Base-by-base conservation (phyloP, 2,113 vertebrate genomes). In the Tachuris rubrigastra region DNA sequence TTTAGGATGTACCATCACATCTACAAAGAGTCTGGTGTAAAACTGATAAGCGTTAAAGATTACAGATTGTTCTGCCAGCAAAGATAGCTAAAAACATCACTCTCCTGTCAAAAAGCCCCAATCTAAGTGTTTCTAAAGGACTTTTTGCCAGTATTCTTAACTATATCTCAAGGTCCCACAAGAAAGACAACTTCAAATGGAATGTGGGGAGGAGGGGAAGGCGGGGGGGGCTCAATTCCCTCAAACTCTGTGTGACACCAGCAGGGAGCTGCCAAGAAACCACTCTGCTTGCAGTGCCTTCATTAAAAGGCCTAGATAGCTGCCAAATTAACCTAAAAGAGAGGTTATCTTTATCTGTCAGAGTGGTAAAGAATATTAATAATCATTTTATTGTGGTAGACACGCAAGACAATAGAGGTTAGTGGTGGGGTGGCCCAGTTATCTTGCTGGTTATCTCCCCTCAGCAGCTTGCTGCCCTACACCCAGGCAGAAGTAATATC, bases 321-420 rank as follows among this genome's bases (percentile, higher is more conserved):
- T 92, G 93, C 78, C 88, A 95, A 96, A 94, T 89, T 90, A 87
- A 82, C 69, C 86, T 92, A 92, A 86, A 75, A 77, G 78, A 80
- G 39, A 87, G 85, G 74, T 86, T 94, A 88, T 66, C 85, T 74
- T 94, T 59, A 90, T 87, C 79, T 88, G 85, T 60, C 42, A 63
- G 56, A 74, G 50, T 3, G 60, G 85, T 75, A 17, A 95, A 84
- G 85, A 94, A 93, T 89, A 95, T 77, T 96, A 94, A 83, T 89
- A 78, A 89, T 72, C 15, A 68, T 86, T 88, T 89, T 77, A 92
- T 93, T 93, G 83, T 75, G 93, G 92, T 12, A 86, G 65, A 69
- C 28, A 49, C 1, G 2, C 47, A 62, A 86, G 79, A 91, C 82
- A 94, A 90, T 9, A 77, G 56, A 74, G 80, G 49, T 60, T 72